Evolutionary conservation across 1,140 invertebrate species (phyloP).

Genomic region (Macrobrachium nipponense): DNA sequence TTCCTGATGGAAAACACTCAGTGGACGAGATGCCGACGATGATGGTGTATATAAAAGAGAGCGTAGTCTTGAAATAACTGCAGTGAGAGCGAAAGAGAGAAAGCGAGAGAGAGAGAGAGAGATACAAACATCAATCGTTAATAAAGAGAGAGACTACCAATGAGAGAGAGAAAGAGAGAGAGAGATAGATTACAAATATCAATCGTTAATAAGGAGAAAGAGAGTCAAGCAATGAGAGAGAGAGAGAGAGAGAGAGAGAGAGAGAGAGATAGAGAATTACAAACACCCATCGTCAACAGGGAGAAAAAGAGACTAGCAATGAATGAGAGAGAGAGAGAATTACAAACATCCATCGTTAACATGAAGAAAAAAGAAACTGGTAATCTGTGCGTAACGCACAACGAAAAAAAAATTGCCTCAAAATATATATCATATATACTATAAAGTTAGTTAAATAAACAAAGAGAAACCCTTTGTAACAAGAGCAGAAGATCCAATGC

Average conservation of each 20-base stretch:
- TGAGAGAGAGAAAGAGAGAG: slow-evolving; percentile 8
- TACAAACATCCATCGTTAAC: too few species aligned
- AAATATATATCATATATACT: too few species aligned
- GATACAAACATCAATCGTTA: neutral
- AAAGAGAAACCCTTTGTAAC: too few species aligned
- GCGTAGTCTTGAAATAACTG: neutral
- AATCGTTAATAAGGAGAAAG: neutral
- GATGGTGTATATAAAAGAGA: slow-evolving; percentile 13
- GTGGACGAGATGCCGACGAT: neutral
- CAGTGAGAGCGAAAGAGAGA: slow-evolving; percentile 12
- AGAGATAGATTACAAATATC: too few species aligned
- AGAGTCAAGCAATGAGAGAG: neutral
- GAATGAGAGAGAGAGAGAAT: neutral
- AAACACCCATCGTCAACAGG: neutral
- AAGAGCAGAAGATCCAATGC: too few species aligned
- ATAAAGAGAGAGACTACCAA: neutral
- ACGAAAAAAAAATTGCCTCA: too few species aligned
- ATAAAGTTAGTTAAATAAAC: too few species aligned
- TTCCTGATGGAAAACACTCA: too few species aligned
- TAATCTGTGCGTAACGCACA: too few species aligned
- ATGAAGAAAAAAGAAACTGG: too few species aligned
- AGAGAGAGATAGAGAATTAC: too few species aligned
- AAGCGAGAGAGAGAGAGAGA: slow-evolving; percentile 26
- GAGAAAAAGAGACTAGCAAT: neutral
- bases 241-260: neutral